Evolutionary conservation across 2,113 vertebrate genomes (phyloP), one percentile per base, ranked within the genome.

Genomic region (Condylura cristata): DNA sequence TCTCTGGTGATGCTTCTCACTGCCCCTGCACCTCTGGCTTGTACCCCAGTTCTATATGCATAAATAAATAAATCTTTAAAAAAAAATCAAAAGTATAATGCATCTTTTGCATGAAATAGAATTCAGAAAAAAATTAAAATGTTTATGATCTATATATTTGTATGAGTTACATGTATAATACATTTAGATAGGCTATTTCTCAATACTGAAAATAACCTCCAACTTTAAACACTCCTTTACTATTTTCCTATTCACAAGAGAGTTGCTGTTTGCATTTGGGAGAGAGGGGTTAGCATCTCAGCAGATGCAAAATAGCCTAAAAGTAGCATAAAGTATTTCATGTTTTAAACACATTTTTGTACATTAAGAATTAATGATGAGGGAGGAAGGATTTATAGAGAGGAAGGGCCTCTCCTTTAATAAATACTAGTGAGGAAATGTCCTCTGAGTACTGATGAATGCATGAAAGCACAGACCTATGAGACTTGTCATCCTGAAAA

Each of bases 131-230:
- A 89, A 89, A 86, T 18, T 14, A 81, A 70, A 79, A 37, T 58
- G 3, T 48, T 61, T 74, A 26, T 11, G 11, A 11, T 66, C 39
- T 70, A 2, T n/a, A 18, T 51, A 37, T n/a, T 58, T 74, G 81
- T 56, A n/a, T 60, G 66, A 93, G 51, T 53, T 90, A 39, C 34
- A 17, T 48, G 61, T 61, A 39, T 90, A 53, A 41, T 51, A 85
- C 24, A 46, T 28, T 41, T 24, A 13, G 20, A 14, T 3, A 56
- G 51, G 74, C 5, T 58, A 48, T 18, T 44, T 89, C 61, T 46
- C 44, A 44, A 41, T 26, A 9, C 58, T 58, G 8, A 8, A 58
- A 66, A 58, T 82, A 65, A 32, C 6, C 39, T 56, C 39, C 18
- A 32, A 26, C 32, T 51, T 46, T 60, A 58, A 37, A 34, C n/a